A percentile compares a stretch with the other conserved stretches of the same genome.
Conservation (phyloP, 2,888 invertebrate species). For the Nudaria mundana region DNA sequence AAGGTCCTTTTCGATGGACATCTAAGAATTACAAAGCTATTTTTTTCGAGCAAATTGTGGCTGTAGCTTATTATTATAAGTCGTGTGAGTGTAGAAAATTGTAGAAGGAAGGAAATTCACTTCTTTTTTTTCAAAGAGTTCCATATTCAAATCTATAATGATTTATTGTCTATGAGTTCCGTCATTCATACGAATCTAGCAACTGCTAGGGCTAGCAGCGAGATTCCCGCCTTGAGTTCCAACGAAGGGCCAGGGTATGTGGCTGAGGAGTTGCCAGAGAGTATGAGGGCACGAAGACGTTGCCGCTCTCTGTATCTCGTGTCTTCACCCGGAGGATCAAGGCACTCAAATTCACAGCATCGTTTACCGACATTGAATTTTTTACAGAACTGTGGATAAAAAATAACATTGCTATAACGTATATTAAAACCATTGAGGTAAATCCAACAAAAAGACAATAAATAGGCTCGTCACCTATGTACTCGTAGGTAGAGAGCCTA, state of each 20-base stretch:
- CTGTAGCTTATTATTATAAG: background rate
- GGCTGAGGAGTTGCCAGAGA: slow-evolving; percentile 81
- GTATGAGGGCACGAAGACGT: slow-evolving; percentile 81
- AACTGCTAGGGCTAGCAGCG: slow-evolving; percentile 63
- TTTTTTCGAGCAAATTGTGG: no score
- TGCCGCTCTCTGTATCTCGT: slow-evolving; percentile 81
- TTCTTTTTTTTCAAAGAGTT: slow-evolving; percentile 5
- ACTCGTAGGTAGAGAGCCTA: no score
- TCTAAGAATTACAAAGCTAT: slow-evolving; percentile 11
- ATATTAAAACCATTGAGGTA: no score
- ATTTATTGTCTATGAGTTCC: slow-evolving; percentile 22
- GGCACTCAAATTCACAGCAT: slow-evolving; percentile 94
- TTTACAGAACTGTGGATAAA: slow-evolving; percentile 87
- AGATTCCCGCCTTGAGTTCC: slow-evolving; percentile 57
- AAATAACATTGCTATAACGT: background rate
- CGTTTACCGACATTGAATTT: slow-evolving; percentile 91
- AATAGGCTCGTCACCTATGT: no score
- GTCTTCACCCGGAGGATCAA: slow-evolving; percentile 88
- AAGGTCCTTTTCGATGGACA: slow-evolving; percentile 17
- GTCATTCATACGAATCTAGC: slow-evolving; percentile 64
- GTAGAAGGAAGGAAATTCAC: slow-evolving; percentile 10
- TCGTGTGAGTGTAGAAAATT: slow-evolving; percentile 13
- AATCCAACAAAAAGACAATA: no score
- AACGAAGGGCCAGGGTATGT: slow-evolving; percentile 49
- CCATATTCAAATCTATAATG: slow-evolving; percentile 16